Conservation (phyloP, 2,888 invertebrate genomes). For the Mythimna lalbum region DNA sequence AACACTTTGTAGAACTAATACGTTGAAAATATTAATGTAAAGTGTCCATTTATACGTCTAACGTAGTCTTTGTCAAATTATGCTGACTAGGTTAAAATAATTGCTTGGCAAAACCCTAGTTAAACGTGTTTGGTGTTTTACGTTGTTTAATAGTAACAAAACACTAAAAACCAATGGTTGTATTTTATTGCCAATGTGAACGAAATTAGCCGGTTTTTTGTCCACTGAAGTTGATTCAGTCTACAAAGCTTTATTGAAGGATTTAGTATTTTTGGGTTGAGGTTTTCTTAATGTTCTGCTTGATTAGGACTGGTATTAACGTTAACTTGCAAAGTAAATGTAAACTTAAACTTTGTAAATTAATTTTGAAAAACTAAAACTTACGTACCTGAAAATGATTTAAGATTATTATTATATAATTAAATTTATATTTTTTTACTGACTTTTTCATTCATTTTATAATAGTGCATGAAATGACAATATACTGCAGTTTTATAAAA, state of each 20-base stretch:
- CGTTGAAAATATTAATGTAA: no score
- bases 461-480: not conserved
- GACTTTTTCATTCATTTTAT: not conserved
- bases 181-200: not conserved
- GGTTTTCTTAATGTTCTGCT: not conserved
- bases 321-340: no score
- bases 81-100: no score
- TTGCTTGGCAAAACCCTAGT: no score
- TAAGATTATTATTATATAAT: no score
- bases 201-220: not conserved
- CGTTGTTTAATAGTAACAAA: no score
- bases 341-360: no score
- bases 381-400: no score
- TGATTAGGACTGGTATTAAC: no score
- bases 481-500: slow-evolving; percentile 8
- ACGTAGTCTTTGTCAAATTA: not conserved
- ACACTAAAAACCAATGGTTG: not conserved
- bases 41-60: not conserved
- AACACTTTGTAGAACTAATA: not conserved
- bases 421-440: not conserved
- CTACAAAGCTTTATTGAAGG: not conserved
- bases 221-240: not conserved
- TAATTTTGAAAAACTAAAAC: no score
- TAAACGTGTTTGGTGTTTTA: no score
- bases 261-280: no score